These are phyloP conservation scores for Hipposideros larvatus DNA, from an alignment of 2,797 vertebrate genomes.

Conservation along the genomic window DNA sequence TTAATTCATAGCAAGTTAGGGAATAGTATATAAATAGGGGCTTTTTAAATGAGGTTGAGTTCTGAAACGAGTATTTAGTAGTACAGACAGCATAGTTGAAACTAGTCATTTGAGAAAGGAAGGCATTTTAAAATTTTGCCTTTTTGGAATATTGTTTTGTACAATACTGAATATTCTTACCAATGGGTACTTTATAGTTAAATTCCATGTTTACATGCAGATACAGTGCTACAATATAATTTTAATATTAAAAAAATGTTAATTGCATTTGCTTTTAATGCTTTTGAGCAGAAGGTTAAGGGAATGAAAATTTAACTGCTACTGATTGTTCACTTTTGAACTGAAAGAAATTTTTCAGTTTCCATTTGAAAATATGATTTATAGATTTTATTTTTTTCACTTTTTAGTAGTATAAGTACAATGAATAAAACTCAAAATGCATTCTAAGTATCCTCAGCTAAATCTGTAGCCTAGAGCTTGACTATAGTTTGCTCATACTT, in stretches of 20 bases:
- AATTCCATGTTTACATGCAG: background rate
- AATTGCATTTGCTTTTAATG: background rate
- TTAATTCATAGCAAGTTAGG: slow-evolving; percentile 19
- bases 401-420: background rate
- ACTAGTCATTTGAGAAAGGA: background rate
- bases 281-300: background rate
- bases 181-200: background rate
- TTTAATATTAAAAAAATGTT: slow-evolving; percentile 53
- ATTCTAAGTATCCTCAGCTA: background rate
- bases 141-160: slow-evolving; percentile 26
- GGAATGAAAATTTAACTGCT: slow-evolving; percentile 36
- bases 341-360: background rate
- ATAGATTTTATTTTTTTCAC: background rate
- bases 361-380: background rate
- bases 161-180: background rate
- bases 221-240: background rate
- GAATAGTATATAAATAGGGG: slow-evolving; percentile 19
- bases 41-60: slow-evolving; percentile 23
- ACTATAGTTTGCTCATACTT: background rate
- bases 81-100: background rate
- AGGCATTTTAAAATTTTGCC: background rate
- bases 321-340: slow-evolving; percentile 16
- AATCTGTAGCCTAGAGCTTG: background rate
- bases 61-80: slow-evolving; percentile 60
- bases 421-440: slow-evolving; percentile 1